Evolutionary conservation across 1,140 invertebrate species (phyloP).

Genomic region (Cyphomyrmex costatus): DNA sequence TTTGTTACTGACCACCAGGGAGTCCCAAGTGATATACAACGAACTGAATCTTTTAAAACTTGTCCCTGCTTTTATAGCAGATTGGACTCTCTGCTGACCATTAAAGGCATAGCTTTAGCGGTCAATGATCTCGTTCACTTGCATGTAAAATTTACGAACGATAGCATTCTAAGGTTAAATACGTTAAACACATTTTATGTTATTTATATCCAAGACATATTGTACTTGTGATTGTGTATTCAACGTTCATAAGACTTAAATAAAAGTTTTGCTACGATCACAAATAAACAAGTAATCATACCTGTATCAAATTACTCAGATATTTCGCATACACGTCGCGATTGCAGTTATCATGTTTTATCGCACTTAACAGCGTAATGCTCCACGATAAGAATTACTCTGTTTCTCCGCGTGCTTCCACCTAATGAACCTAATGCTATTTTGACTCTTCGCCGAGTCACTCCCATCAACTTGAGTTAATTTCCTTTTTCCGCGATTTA

Average conservation of each 20-base stretch:
- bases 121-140: too few relatives aligned
- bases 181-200: neutral
- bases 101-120: too few relatives aligned
- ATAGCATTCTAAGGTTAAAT: neutral
- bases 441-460: constrained; percentile 13
- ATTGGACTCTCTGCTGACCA: too few relatives aligned
- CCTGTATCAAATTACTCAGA: neutral
- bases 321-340: neutral
- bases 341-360: constrained; percentile 9
- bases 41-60: too few relatives aligned
- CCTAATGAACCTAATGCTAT: constrained; percentile 27
- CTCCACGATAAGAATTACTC: constrained; percentile 13
- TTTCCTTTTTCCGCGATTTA: constrained; percentile 34
- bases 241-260: constrained; percentile 5
- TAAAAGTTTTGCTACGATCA: constrained; percentile 24
- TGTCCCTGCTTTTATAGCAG: too few relatives aligned
- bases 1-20: too few relatives aligned
- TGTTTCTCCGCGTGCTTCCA: constrained; percentile 12
- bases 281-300: neutral
- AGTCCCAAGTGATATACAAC: too few relatives aligned
- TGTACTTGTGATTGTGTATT: constrained; percentile 11
- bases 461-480: constrained; percentile 1
- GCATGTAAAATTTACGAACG: too few relatives aligned
- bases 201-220: constrained; percentile 26
- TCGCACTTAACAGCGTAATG: constrained; percentile 9